A percentile compares a stretch with the other conserved stretches of the same genome.
Evolutionary conservation across 2,113 vertebrate genomes (phyloP).

Genomic region (Tetrao urogallus): DNA sequence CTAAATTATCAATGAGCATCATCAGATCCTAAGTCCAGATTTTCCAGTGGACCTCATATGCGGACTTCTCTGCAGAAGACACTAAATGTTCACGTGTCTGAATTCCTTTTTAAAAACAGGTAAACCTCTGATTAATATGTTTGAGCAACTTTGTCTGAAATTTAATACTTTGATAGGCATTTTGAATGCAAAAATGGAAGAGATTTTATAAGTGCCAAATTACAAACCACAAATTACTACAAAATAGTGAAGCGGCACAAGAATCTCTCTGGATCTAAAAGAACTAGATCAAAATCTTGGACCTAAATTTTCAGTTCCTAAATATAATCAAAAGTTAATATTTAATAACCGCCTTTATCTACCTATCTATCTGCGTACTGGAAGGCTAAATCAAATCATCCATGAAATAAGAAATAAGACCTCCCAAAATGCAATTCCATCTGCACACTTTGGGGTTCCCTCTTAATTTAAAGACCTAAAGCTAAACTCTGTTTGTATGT

Average conservation of each 20-base stretch:
- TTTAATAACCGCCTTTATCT: not conserved
- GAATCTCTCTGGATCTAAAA: not conserved
- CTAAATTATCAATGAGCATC: not conserved
- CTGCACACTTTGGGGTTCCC: not conserved
- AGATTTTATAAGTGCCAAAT: not conserved
- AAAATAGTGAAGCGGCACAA: not conserved
- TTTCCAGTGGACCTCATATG: not conserved
- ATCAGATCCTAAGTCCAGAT: not conserved
- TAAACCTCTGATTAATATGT: not conserved
- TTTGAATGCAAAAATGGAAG: not conserved
- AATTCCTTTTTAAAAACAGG: not conserved
- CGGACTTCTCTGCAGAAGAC: not conserved
- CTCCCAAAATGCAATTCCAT: not conserved
- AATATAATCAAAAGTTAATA: not conserved
- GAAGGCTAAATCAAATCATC: not conserved
- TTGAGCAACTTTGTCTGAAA: not conserved
- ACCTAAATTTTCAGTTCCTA: not conserved
- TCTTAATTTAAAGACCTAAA: not conserved
- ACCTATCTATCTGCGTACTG: not conserved
- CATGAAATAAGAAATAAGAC: not conserved
- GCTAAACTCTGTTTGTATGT: not conserved
- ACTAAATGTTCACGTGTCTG: not conserved
- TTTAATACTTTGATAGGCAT: not conserved
- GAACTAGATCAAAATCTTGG: not conserved
- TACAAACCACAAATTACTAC: not conserved